phyloP scores from a whole-genome alignment of 2,113 vertebrate species.

The Catharus bicknelli region DNA sequence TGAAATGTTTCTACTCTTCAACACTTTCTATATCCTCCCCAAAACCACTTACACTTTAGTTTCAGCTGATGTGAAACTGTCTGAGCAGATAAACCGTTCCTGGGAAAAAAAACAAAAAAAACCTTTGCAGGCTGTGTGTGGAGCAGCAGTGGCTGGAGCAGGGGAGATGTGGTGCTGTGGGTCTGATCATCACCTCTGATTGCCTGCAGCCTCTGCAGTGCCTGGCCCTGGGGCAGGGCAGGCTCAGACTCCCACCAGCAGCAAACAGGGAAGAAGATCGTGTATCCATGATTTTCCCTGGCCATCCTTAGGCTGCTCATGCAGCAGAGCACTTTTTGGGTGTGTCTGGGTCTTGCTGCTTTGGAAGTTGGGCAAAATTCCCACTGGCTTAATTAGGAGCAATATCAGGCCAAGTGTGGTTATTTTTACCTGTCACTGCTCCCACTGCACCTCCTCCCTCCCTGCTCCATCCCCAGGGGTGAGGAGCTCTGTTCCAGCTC shows the following conservation, averaged over 20 bases:
- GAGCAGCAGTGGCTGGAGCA: not conserved
- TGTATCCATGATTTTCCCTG: not conserved
- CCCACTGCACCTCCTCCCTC: not conserved
- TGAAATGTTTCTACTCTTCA: constrained; percentile 56
- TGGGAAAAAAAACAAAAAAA: not conserved
- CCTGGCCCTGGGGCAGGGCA: not conserved
- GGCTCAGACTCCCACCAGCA: not conserved
- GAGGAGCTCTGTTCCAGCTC: not conserved
- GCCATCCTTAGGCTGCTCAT: not conserved
- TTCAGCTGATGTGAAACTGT: constrained; percentile 51
- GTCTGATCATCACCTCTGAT: rapidly evolving
- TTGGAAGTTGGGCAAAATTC: constrained; percentile 33
- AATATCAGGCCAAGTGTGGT: constrained; percentile 18
- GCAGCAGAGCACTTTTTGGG: not conserved
- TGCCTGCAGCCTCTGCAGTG: not conserved
- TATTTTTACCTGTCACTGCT: constrained; percentile 57
- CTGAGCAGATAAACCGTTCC: constrained; percentile 18
- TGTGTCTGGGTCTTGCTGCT: not conserved
- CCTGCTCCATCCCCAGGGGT: not conserved
- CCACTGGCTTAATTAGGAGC: constrained; percentile 28
- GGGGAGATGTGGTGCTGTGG: not conserved
- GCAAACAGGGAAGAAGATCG: too few relatives aligned
- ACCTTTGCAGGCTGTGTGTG: not conserved
- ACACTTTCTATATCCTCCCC: constrained; percentile 20
- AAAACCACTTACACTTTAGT: constrained; percentile 39